A percentile compares a stretch with the other conserved stretches of the same genome.
phyloP scores from a whole-genome alignment of 2,797 vertebrate species.

The Chrysocyon brachyurus region DNA sequence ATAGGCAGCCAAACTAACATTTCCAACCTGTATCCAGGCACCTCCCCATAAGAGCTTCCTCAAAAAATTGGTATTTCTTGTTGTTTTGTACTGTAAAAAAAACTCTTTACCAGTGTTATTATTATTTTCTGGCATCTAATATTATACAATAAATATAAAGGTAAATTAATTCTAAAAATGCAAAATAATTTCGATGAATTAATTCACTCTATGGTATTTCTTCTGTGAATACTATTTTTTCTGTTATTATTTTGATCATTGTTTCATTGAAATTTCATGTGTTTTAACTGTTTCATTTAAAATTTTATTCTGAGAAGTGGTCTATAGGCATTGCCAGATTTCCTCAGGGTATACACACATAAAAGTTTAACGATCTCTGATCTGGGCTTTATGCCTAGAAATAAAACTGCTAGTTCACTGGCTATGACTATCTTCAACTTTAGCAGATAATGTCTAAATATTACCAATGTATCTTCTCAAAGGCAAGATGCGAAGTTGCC shows the following conservation, averaged over 20 bases:
- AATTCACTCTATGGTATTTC: not conserved
- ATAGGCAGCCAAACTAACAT: not conserved
- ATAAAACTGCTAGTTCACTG: not conserved
- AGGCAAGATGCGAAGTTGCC: not conserved
- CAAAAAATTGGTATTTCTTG: not conserved
- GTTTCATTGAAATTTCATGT: not conserved
- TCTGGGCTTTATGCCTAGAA: not conserved
- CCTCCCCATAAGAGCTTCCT: not conserved
- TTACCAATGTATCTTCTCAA: not conserved
- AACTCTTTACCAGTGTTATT: not conserved
- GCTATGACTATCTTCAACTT: not conserved
- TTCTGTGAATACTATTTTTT: not conserved
- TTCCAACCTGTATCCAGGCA: not conserved
- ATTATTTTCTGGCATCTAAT: not conserved
- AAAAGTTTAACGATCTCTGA: not conserved
- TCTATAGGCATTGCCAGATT: not conserved
- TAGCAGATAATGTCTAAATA: not conserved
- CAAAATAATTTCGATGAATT: not conserved
- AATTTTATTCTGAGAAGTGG: not conserved
- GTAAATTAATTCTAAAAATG: not conserved
- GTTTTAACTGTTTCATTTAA: constrained; percentile 4
- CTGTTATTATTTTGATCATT: not conserved
- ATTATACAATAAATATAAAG: not conserved
- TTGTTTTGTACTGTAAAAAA: not conserved
- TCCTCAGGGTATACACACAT: not conserved